Evolutionary conservation across 2,888 invertebrate genomes (phyloP).

Genomic region (Noctuana brunneofusca): DNA sequence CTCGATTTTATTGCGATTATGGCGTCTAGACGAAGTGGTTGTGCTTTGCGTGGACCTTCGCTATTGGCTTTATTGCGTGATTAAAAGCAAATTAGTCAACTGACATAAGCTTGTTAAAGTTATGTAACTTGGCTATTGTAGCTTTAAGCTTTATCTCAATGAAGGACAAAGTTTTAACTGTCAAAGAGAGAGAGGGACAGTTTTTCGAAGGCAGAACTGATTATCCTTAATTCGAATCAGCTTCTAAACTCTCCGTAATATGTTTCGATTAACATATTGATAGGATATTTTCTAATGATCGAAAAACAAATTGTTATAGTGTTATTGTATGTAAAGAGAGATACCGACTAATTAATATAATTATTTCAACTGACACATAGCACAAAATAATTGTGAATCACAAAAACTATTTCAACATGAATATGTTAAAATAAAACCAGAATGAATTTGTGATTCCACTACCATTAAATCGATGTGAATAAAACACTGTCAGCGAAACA

Average conservation of each 20-base stretch:
- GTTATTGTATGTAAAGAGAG: too few species aligned
- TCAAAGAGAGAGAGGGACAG: neutral
- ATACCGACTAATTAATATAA: too few species aligned
- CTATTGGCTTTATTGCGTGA: neutral
- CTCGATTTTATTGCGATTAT: slow-evolving; percentile 10
- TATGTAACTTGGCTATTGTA: neutral
- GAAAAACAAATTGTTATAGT: too few species aligned
- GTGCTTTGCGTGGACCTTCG: neutral
- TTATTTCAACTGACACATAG: neutral
- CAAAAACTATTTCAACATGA: neutral
- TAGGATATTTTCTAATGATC: too few species aligned
- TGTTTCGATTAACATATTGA: too few species aligned
- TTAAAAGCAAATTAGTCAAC: neutral
- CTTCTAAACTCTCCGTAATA: too few species aligned
- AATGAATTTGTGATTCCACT: neutral
- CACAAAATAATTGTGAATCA: neutral
- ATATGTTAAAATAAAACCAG: neutral
- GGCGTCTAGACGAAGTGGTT: slow-evolving; percentile 25
- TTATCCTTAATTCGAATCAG: too few species aligned
- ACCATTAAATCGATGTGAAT: neutral
- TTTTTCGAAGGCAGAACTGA: too few species aligned
- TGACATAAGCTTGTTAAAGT: neutral
- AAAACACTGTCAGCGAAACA: slow-evolving; percentile 14
- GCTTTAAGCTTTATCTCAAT: neutral
- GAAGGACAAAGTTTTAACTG: too few species aligned